Evolutionary conservation across 2,888 invertebrate species (phyloP).

Genomic region (Nomada ferruginata): DNA sequence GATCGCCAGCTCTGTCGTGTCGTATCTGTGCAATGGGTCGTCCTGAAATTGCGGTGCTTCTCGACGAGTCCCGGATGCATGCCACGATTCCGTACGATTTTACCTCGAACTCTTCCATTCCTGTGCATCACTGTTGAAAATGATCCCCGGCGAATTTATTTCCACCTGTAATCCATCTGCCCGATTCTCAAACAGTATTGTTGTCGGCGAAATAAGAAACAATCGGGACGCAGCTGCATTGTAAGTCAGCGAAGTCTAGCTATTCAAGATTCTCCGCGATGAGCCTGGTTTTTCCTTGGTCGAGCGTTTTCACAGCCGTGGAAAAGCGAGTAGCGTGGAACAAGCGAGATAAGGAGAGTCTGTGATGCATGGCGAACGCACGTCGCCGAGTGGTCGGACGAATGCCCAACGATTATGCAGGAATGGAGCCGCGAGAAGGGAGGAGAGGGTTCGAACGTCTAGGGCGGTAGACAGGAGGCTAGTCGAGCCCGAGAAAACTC

Average conservation of each 20-base stretch:
- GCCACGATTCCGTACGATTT: too few species aligned
- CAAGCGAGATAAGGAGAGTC: constrained; percentile 12
- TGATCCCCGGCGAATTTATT: too few species aligned
- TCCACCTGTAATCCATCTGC: too few species aligned
- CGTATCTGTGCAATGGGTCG: neutral
- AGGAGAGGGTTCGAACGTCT: constrained; percentile 38
- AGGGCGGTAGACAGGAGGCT: constrained; percentile 54
- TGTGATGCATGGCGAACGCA: constrained; percentile 28
- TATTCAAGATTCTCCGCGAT: neutral
- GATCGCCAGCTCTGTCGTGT: neutral
- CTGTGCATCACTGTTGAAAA: too few species aligned
- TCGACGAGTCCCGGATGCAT: neutral
- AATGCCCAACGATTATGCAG: constrained; percentile 59
- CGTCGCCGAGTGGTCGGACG: constrained; percentile 43
- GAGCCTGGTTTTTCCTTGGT: constrained; percentile 13
- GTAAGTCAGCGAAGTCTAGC: neutral
- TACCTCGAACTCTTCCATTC: too few species aligned
- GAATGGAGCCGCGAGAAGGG: constrained; percentile 41
- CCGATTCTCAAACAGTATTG: too few species aligned
- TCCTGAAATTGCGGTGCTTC: neutral
- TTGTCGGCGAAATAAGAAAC: neutral
- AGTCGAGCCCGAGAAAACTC: constrained; percentile 53
- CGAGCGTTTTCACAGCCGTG: neutral
- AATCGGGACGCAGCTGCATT: neutral
- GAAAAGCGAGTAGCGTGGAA: neutral